Evolutionary conservation across 2,113 vertebrate genomes (phyloP), one percentile per base, ranked within the genome.

Genomic region (Vombatus ursinus): DNA sequence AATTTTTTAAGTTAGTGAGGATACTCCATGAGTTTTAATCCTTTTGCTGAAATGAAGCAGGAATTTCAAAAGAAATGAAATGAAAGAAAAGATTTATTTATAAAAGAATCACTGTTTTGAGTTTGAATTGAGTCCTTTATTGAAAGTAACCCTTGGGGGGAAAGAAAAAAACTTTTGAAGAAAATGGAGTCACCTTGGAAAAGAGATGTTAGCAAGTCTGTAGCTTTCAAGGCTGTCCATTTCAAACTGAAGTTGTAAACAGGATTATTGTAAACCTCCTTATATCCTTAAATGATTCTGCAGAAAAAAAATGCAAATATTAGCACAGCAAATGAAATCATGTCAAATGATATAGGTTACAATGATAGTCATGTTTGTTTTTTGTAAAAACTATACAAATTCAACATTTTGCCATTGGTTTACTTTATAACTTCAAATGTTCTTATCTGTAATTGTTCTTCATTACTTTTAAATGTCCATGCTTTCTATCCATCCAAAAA

Each of bases 91-190:
- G 0, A 47, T 37, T 48, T 48, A 48, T 19, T 90, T 89, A 89
- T 97, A 97, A 97, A 97, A 95, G 97, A 97, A 97, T 93, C 91
- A 77, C 92, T 90, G 54, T 91, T 97, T 95, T 97, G 89, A 52
- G 92, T 89, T 50, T 96, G 50, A 4, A 95, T 95, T 57, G 61
- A 97, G 95, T 96, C 90, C 93, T 96, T 95, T 95, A 50, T 92
- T 96, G 94, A 96, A 95, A 77, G 95, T 31, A 84, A 93, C 96
- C 92, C 96, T 97, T 95, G 84, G 96, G 5, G 52, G 23, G 23
- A 3, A 19, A 52, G 12, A 19, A 16, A 89, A 97, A 95, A 53
- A 95, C 53, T 94, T 97, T 97, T 97, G 95, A 98, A 96, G 91
- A 19, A 49, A 90, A 47, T 90, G 19, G 23, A 90, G 23, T 8